Evolutionary conservation across 2,888 invertebrate genomes (phyloP).

Genomic region (Furcula furcula): DNA sequence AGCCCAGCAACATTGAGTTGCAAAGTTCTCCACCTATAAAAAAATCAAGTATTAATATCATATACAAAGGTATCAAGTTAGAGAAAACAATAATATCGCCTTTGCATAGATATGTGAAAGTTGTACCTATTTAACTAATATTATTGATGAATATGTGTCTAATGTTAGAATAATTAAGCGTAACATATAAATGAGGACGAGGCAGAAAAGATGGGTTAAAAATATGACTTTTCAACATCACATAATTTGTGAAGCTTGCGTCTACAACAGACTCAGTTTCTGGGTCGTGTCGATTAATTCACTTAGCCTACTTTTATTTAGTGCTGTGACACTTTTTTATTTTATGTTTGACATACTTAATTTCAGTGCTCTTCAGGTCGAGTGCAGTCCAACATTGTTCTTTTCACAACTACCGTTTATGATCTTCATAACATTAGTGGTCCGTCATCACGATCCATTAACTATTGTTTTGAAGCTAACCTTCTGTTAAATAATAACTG

Average conservation of each 20-base stretch:
- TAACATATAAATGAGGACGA: conserved; percentile 5
- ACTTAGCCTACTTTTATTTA: conserved; percentile 77
- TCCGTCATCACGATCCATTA: too few relatives aligned
- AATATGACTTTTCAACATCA: conserved; percentile 27
- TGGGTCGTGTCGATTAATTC: conserved; percentile 76
- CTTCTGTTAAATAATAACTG: background rate
- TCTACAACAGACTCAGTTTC: conserved; percentile 52
- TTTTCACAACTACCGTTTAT: conserved; percentile 28
- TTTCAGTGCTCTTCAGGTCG: conserved; percentile 58
- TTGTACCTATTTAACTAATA: too few relatives aligned
- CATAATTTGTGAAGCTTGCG: conserved; percentile 29
- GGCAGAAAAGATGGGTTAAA: conserved; percentile 11
- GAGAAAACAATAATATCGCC: too few relatives aligned
- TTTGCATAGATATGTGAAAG: too few relatives aligned
- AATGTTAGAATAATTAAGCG: too few relatives aligned
- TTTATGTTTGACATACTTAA: conserved; percentile 63
- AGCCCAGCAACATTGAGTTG: conserved; percentile 22
- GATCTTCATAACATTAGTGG: too few relatives aligned
- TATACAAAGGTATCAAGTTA: too few relatives aligned
- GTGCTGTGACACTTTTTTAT: conserved; percentile 69
- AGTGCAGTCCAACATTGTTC: conserved; percentile 46
- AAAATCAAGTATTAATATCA: too few relatives aligned
- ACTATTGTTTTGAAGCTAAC: background rate
- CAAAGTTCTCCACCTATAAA: conserved; percentile 34
- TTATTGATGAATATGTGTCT: too few relatives aligned